phyloP scores from a whole-genome alignment of 2,113 vertebrate genomes.

The Myocastor coypus region DNA sequence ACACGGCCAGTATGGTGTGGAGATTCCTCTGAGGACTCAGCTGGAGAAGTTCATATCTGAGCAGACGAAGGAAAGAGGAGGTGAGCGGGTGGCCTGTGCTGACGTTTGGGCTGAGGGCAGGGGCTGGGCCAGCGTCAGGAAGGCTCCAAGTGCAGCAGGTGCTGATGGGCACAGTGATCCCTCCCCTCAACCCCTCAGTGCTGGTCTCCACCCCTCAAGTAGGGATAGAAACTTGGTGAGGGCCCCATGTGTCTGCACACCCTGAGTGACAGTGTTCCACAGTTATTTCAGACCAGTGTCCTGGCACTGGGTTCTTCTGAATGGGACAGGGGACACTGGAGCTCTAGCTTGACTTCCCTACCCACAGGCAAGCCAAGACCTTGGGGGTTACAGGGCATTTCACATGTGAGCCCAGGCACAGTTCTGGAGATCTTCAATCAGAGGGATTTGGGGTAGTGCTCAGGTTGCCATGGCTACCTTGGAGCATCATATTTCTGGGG shows the following conservation, averaged over 20 bases:
- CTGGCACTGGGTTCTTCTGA: fast-evolving
- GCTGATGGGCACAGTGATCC: neutral
- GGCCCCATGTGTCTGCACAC: neutral
- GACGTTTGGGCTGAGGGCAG: fast-evolving
- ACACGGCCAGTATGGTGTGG: constrained; percentile 90
- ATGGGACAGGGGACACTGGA: fast-evolving
- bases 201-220: too few relatives aligned
- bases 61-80: constrained; percentile 89
- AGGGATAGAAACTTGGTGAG: neutral
- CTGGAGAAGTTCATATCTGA: constrained; percentile 95
- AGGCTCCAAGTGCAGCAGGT: fast-evolving
- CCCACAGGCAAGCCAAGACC: neutral
- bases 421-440: fast-evolving
- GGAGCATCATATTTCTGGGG: too few relatives aligned
- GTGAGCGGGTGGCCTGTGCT: neutral
- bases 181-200: fast-evolving
- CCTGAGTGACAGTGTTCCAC: neutral
- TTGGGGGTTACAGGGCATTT: fast-evolving
- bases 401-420: fast-evolving
- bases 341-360: fast-evolving
- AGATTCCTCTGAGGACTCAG: constrained; percentile 90
- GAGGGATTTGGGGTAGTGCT: fast-evolving
- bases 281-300: neutral
- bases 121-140: fast-evolving
- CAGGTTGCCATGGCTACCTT: fast-evolving